phyloP scores from a whole-genome alignment of 2,797 vertebrate species.

The Alectoris magna region DNA sequence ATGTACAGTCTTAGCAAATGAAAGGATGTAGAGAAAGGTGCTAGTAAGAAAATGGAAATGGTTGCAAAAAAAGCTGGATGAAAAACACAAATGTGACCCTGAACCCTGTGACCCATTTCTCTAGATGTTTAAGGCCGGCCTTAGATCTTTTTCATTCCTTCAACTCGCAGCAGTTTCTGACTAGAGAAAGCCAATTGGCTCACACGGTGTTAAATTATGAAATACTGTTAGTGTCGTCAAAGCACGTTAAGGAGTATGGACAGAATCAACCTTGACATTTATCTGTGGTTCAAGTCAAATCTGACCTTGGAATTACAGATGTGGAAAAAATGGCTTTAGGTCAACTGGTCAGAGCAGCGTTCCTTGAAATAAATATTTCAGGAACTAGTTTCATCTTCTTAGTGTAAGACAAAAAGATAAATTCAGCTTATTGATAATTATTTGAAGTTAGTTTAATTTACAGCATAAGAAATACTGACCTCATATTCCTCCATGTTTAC shows the following conservation, averaged over 20 bases:
- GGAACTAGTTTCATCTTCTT: not conserved
- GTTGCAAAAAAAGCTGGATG: not conserved
- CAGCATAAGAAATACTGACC: slow-evolving; percentile 79
- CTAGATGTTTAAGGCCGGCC: not conserved
- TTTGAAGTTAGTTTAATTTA: not conserved
- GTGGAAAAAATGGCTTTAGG: not conserved
- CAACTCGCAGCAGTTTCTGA: not conserved
- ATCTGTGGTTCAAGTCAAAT: not conserved
- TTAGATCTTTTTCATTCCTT: not conserved
- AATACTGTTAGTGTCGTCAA: not conserved
- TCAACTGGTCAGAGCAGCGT: not conserved
- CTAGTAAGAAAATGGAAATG: not conserved
- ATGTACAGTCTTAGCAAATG: not conserved
- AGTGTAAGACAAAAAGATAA: not conserved
- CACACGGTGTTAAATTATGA: not conserved
- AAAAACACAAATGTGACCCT: not conserved
- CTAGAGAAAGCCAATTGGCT: not conserved
- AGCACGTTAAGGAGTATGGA: not conserved
- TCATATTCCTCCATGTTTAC: slow-evolving; percentile 97
- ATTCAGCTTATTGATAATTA: not conserved
- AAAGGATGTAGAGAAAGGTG: not conserved
- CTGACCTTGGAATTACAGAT: not conserved
- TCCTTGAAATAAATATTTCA: not conserved
- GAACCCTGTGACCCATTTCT: not conserved
- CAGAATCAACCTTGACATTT: not conserved